phyloP scores from a whole-genome alignment of 1,140 invertebrate genomes.

The Bilobella aurantiaca region DNA sequence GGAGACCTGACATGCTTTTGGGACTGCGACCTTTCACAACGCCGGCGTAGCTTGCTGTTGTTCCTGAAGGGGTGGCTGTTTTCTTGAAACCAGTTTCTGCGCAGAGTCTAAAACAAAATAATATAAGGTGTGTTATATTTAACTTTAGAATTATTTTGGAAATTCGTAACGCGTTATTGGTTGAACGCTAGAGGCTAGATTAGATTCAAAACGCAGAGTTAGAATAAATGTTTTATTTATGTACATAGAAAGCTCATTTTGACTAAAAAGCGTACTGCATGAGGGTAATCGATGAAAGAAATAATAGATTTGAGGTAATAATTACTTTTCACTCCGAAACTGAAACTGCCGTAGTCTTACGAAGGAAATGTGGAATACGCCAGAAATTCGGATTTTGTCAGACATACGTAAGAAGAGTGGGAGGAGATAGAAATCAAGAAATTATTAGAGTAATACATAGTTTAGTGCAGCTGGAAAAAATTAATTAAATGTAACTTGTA shows the following conservation, averaged over 20 bases:
- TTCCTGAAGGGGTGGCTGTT: conserved; percentile 13
- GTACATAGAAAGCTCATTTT: no score
- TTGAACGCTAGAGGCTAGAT: no score
- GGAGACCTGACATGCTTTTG: conserved; percentile 58
- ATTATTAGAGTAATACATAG: no score
- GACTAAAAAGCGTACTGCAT: no score
- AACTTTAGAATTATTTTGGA: no score
- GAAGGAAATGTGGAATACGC: neutral
- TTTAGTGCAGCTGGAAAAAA: neutral
- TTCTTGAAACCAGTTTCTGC: conserved; percentile 30
- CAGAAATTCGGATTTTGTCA: conserved; percentile 4
- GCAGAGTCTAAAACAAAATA: conserved; percentile 21
- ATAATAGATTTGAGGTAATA: neutral
- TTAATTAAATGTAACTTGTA: no score
- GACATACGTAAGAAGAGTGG: neutral
- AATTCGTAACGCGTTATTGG: no score
- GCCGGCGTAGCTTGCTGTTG: conserved; percentile 55
- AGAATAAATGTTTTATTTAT: no score
- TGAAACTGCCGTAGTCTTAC: neutral
- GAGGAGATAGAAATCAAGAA: conserved; percentile 1
- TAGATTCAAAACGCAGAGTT: no score
- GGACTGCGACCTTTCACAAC: conserved; percentile 58
- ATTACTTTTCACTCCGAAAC: conserved; percentile 15
- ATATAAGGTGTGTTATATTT: neutral
- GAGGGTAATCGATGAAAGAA: neutral